Base-by-base conservation (phyloP, 2,797 vertebrate species). In the Acestrorhynchus altus region DNA sequence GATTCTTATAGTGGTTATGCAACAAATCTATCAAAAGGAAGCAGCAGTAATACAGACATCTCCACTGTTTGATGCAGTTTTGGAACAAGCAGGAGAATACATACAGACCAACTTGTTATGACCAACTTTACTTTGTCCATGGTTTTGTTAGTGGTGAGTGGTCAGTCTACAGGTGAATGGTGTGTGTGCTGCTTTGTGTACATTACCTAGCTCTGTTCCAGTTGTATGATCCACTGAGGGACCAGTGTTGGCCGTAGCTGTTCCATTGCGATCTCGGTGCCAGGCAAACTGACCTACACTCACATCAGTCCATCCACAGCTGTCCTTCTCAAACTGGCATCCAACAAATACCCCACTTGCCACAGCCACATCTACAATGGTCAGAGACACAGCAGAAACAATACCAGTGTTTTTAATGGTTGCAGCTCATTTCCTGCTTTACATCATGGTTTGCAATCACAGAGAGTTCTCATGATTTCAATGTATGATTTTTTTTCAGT, bases 301-400 rank as follows among this genome's bases (percentile, higher is more conserved):
- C 24, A 84, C 24, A 66, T 94, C 93, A 63, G 87, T 72, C 93
- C 93, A 94, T 24, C 78, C 84, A 82, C 93, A 93, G 0, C 86
- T 90, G 54, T 76, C 88, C 24, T 73, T 87, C 85, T 94, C 94
- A 90, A 94, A 94, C 1, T 89, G 81, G 71, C 93, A 94, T 10
- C 87, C 87, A 40, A 49, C 73, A 85, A 94, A 94, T 59, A 46
- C 84, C 4, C 70, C 76, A 79, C 68, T 49, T 35, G 89, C 90
- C 78, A 87, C 89, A 81, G 89, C 90, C 61, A 15, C 42, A 7
- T 80, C 83, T 84, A 56, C 54, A 72, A 20, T 40, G 15, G 15
- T 0, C 12, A 71, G 4, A 39, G 13, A 59, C 42, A 46, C n/a
- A 3, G 59, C 20, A 12, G 4, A 46, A 7, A 26, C 20, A 9